phyloP scores from a whole-genome alignment of 2,888 invertebrate species.

The Teleiodes luculella region DNA sequence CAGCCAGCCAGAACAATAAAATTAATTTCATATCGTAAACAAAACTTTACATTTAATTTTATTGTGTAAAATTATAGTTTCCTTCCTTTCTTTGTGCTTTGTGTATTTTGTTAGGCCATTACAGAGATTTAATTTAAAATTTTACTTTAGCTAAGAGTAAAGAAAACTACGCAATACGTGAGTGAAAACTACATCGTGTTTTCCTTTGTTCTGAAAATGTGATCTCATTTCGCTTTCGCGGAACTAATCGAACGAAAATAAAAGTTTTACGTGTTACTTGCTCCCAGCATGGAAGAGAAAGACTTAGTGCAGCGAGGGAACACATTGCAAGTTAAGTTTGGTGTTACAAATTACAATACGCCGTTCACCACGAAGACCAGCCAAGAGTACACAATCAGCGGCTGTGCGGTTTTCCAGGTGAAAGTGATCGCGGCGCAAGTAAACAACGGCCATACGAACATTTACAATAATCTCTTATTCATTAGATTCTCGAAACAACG shows the following conservation, averaged over 20 bases:
- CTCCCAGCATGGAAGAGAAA: conserved; percentile 37
- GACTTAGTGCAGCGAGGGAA: conserved; percentile 37
- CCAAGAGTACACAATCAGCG: conserved; percentile 36
- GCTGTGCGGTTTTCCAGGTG: conserved; percentile 36
- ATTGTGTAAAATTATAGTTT: no score
- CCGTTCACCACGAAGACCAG: conserved; percentile 34
- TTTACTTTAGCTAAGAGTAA: no score
- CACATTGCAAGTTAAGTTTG: conserved; percentile 31
- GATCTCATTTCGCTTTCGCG: neutral
- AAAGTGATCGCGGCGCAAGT: conserved; percentile 36
- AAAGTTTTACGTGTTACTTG: neutral
- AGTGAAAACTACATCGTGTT: no score
- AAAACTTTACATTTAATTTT: no score
- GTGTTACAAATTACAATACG: conserved; percentile 36
- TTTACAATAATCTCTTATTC: conserved; percentile 40
- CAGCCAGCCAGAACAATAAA: no score
- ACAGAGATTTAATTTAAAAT: no score
- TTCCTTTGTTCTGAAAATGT: neutral
- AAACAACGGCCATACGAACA: conserved; percentile 35
- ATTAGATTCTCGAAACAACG: conserved; percentile 36
- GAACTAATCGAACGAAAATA: neutral
- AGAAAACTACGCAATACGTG: no score
- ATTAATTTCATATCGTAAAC: no score
- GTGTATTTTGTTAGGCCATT: no score
- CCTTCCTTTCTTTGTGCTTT: no score